Base-by-base conservation (phyloP, 2,113 vertebrate species). In the Tachuris rubrigastra region DNA sequence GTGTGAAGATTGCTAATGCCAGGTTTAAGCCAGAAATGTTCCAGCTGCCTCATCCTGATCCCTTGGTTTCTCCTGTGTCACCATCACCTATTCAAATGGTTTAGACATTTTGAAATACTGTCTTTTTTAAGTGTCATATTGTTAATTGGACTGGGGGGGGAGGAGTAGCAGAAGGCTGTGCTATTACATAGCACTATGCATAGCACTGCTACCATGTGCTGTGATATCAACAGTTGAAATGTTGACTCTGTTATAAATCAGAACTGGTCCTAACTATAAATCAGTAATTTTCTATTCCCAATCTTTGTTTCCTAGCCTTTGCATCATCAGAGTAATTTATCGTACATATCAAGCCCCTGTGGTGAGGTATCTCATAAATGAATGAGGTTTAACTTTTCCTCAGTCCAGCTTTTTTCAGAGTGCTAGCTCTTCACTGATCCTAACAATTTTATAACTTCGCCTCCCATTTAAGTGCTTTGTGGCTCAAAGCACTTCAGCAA, bases 1-100 rank as follows among this genome's bases (percentile, higher is more conserved):
- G 99, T 94, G 99, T 99, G 98, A 99, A 98, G 90, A 99, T 99
- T 10, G 99, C 99, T 13, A 99, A 99, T 97, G 98, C 98, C 96
- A 99, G 98, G 97, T 98, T 99, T 97, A 98, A 98, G 73, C 98
- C 99, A 44, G 99, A 99, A 97, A 98, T 99, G 98, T 98, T 98
- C 96, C 98, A 97, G 11, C 93, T 98, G 73, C 95, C 96, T 71
- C 97, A 97, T 72, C 97, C 98, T 24, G 98, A 98, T 96, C 98
- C 98, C 28, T 96, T 98, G 78, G 97, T 98, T 95, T 98, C 98
- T 95, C 98, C 99, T 28, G 98, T 99, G 83, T 99, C 98, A 33
- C 98, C 98, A 31, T 98, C 98, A 94, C 98, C 98, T 75, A 95
- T 99, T 95, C 99, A 99, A 95, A 99, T 99, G 98, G 98, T 98